Evolutionary conservation across 2,888 invertebrate species (phyloP), one percentile per base, ranked within the genome.

Genomic region (Leuctra nigra): DNA sequence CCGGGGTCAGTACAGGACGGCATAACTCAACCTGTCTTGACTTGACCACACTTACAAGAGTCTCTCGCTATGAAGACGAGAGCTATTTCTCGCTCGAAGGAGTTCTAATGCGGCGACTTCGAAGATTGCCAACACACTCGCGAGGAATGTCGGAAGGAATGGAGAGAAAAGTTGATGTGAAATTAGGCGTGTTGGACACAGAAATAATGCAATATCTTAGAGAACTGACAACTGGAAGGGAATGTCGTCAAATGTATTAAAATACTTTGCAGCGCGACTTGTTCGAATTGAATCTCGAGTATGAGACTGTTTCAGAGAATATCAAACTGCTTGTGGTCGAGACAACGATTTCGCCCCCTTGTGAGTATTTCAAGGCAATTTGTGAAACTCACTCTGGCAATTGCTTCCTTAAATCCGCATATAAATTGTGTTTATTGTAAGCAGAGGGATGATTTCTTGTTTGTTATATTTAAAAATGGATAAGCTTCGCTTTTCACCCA

Each of bases 71-170:
- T 50, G 35, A 50, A 50, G 33, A 20, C 50, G 22, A 20, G 24
- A 35, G 11, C 48, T 48, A 54, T 57, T 57, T 54, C 29, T 38
- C 57, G 54, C 57, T 47, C 48, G 53, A 54, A 48, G 54, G 47
- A 35, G 54, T 54, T 54, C 54, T 57, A 54, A 57, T 54, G 41
- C 47, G 6, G 16, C 6, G 33, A 29, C 18, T 29, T 50, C 16
- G 50, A 50, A 35, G 33, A 35, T 50, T 23, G 47, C 24, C 23
- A 47, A 47, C 47, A 47, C 24, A 25, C 47, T 25, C 23, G 33
- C 9, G 20, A 18, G 50, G 50, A 50, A 50, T 50, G 16, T 50
- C 35, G 16, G 18, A 29, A 50, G 33, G 33, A 33, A 33, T 35
- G 18, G 13, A 20, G 33, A 13, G 33, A 29, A 20, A 50, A 50